Base-by-base conservation (phyloP, 2,888 invertebrate species). In the Trilocha varians region DNA sequence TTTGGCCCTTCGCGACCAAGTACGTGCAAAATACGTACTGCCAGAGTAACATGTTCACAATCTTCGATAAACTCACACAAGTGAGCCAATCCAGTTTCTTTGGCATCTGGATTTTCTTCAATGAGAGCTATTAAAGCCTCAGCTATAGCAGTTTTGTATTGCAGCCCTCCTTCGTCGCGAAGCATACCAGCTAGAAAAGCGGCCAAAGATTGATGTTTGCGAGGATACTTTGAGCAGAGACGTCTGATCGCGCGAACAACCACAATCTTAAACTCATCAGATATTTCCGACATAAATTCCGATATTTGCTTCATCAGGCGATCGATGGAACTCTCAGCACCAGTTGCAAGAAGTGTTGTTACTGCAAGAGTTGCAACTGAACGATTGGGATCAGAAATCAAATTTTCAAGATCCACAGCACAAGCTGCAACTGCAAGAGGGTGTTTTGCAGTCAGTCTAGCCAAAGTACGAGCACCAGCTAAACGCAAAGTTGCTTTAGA, bases 41-140 rank as follows among this genome's bases (percentile, higher is more conserved):
- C 98, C 52, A 99, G 88, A 43, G 96, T 95, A 0, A 96, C 94
- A 70, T 99, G 99, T 63, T 99, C 99, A 67, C 99, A 99, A 76
- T 99, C 99, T 69, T 99, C 99, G 55, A 99, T 99, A 63, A 99
- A 99, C 77, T 99, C 99, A 65, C 99, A 99, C 3, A 99, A 87
- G 79, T 99, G 98, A 0, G 98, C 96, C 11, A 99, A 77, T 0
- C 96, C 98, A 0, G 96, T 94, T 78, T 99, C 99, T 70, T 98
- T 99, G 0, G 99, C 98, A 47, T 99, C 99, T 0, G 94, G 94
- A 72, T 99, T 99, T 66, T 98, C 98, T 76, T 99, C 98, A 46
- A 99, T 97, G 39, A 99, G 93, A 0, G 95, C 93, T 38, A 99
- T 99, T 41, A 99, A 96, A 0, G 99, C 99, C 67, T 99, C 98